phyloP scores from a whole-genome alignment of 1,140 invertebrate genomes.

The Drosophila lacteicornis region DNA sequence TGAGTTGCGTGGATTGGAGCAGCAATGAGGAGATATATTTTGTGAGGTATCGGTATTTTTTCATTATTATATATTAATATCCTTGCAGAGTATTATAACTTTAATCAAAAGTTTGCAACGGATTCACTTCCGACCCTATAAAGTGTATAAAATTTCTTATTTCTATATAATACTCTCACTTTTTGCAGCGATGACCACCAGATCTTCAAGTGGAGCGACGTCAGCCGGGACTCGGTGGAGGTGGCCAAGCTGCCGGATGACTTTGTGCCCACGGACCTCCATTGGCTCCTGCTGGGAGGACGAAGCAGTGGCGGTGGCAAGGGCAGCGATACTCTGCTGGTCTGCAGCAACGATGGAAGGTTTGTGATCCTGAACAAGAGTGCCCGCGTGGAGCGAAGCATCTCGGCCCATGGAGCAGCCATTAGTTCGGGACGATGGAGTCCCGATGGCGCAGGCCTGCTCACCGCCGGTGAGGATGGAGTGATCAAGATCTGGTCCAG shows the following conservation, averaged over 20 bases:
- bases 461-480: constrained; percentile 98
- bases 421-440: constrained; percentile 95
- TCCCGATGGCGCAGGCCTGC: constrained; percentile 94
- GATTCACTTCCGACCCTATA: too few species aligned
- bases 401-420: constrained; percentile 97
- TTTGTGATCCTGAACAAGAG: constrained; percentile 92
- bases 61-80: not conserved
- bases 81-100: not conserved
- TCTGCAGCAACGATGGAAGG: constrained; percentile 95
- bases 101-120: too few species aligned
- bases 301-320: constrained; percentile 87
- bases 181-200: constrained; percentile 94
- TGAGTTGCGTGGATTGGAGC: constrained; percentile 96
- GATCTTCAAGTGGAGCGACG: constrained; percentile 94
- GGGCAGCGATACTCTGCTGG: constrained; percentile 92
- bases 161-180: not conserved
- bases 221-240: constrained; percentile 90
- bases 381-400: constrained; percentile 96
- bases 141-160: too few species aligned
- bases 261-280: constrained; percentile 94
- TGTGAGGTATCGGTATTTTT: constrained; percentile 86
- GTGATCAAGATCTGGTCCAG: constrained; percentile 98
- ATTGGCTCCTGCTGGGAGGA: constrained; percentile 89
- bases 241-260: constrained; percentile 92
- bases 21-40: constrained; percentile 96